These are phyloP conservation scores for Mastomys natalensis DNA, from an alignment of 2,113 vertebrate species.

Conservation along the genomic window DNA sequence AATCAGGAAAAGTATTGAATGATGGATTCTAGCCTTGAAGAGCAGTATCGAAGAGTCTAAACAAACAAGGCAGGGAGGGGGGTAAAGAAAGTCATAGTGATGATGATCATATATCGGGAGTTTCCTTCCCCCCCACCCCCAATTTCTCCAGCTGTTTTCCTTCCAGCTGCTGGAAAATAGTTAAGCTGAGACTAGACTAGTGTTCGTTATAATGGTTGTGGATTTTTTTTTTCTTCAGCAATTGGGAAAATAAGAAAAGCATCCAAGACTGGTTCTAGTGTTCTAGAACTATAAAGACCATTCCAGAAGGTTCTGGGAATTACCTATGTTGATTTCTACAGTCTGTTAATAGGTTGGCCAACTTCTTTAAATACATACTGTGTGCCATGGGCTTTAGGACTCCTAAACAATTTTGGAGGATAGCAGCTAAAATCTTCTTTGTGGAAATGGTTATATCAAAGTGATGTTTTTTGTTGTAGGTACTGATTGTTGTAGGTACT, in stretches of 20 bases:
- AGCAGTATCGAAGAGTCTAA: not conserved
- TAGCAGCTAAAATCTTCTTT: not conserved
- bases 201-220: not conserved
- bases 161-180: not conserved
- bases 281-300: not conserved
- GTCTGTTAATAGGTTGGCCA: not conserved
- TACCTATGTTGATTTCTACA: not conserved
- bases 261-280: not conserved
- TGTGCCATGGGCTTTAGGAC: not conserved
- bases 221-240: not conserved
- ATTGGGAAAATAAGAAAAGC: not conserved
- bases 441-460: not conserved
- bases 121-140: not conserved
- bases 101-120: not conserved
- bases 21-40: not conserved
- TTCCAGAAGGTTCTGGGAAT: slow-evolving; percentile 7
- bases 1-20: not conserved
- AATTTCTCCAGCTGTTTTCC: not conserved
- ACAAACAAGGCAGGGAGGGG: fast-evolving
- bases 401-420: not conserved
- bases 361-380: not conserved
- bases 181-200: not conserved
- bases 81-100: not conserved
- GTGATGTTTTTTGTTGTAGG: not conserved
- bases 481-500: too few species aligned